Base-by-base conservation (phyloP, 2,113 vertebrate genomes). In the Salvelinus sp. region DNA sequence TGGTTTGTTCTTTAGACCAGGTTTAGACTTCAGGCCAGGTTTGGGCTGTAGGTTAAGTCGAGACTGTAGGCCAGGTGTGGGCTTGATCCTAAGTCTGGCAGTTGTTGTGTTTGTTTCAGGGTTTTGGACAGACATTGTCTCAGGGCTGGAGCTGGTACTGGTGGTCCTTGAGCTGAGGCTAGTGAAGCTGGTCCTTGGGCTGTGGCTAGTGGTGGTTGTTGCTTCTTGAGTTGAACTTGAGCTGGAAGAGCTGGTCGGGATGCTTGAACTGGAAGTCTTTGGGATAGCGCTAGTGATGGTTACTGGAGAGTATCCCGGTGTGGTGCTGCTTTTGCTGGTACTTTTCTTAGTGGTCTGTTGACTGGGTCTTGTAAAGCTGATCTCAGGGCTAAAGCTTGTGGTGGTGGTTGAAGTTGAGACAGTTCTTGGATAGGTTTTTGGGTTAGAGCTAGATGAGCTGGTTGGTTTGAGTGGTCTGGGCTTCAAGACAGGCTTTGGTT, bases 211-310 rank as follows among this genome's bases (percentile, higher is more conserved):
- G 22, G 22, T 50, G 3, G 12, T 70, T 48, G n/a, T 27, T 14
- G 28, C 18, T 67, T 12, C 65, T n/a, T 28, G 23, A 62, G 28
- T 67, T 50, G 47, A 70, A 47, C 20, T 70, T n/a, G 44, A 16
- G 22, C 22, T n/a, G 2, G 2, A 6, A 27, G 27, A 67, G 27
- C 65, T 25, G 28, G 25, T 23, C 27, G 4, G 9, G 16, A 25
- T 54, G 4, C 25, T 71, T 23, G 20, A 14, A 10, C 57, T 71
- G 23, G 71, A 70, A 74, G 47, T 70, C 50, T 79, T 72, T 48
- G 76, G 67, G 38, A 9, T 10, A 44, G 9, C 2, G 64, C 44
- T 4, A 0, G 50, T 18, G 5, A 68, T 83, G 64, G 54, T 44
- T 44, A 10, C 9, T 44, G 38, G 9, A 44, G 38, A 44, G 9